phyloP scores from a whole-genome alignment of 2,888 invertebrate genomes.

The Hypena proboscidalis region DNA sequence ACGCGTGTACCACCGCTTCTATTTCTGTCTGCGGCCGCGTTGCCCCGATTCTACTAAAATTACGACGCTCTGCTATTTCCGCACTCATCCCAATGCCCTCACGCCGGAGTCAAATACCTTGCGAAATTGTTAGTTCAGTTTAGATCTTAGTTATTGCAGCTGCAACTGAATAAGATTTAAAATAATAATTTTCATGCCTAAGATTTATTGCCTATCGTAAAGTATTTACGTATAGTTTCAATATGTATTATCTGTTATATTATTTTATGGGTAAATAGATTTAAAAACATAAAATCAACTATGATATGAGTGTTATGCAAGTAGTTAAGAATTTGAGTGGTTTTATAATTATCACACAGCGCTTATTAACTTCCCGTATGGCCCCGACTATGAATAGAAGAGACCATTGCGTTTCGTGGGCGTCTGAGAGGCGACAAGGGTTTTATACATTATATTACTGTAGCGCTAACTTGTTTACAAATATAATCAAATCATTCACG shows the following conservation, averaged over 20 bases:
- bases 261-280: no score
- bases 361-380: background rate
- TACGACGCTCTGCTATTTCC: conserved; percentile 83
- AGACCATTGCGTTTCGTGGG: background rate
- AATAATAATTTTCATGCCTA: no score
- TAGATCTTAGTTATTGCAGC: background rate
- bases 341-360: background rate
- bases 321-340: background rate
- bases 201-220: no score
- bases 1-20: conserved; percentile 76
- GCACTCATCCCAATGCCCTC: conserved; percentile 75
- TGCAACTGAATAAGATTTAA: no score
- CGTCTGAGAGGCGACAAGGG: background rate
- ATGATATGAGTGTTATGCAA: no score
- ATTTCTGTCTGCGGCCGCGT: conserved; percentile 83
- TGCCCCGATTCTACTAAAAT: conserved; percentile 85
- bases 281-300: no score
- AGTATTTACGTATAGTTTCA: no score
- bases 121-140: conserved; percentile 52
- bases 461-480: background rate
- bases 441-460: background rate
- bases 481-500: background rate
- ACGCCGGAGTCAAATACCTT: conserved; percentile 64
- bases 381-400: background rate
- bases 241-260: no score